Percentiles rank a stretch among this genome's conserved stretches.
Evolutionary conservation across 2,888 invertebrate genomes (phyloP).

Genomic region (Candidula unifasciata): DNA sequence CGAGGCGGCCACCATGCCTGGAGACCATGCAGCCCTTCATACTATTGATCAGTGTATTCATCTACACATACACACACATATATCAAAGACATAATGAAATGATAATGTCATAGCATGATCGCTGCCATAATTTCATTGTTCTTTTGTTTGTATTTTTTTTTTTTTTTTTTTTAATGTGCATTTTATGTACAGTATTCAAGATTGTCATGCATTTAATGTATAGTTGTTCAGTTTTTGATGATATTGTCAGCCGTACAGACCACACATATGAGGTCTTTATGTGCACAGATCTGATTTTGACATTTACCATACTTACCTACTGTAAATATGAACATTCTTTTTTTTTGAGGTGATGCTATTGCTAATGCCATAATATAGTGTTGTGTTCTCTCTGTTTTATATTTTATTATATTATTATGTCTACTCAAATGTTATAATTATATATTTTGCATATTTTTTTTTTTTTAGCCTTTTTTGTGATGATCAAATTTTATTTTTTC

Average conservation of each 20-base stretch:
- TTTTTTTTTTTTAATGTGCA: not conserved
- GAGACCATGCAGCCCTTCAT: too few species aligned
- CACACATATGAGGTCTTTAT: not conserved
- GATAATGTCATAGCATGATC: not conserved
- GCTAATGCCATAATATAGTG: not conserved
- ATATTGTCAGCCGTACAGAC: not conserved
- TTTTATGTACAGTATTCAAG: conserved; percentile 20
- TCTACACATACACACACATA: too few species aligned
- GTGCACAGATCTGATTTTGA: not conserved
- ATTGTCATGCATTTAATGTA: conserved; percentile 14
- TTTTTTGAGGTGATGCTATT: not conserved
- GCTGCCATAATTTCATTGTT: not conserved
- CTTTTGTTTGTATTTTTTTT: not conserved
- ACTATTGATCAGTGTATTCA: too few species aligned
- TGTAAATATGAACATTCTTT: not conserved
- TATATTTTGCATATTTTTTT: too few species aligned
- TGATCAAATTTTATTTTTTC: not conserved
- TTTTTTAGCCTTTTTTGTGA: not conserved
- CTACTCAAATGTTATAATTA: too few species aligned
- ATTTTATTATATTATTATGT: not conserved
- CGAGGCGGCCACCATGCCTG: too few species aligned
- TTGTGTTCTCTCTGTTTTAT: not conserved
- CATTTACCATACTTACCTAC: conserved; percentile 12
- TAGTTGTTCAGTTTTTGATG: not conserved
- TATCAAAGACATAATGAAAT: not conserved